Evolutionary conservation across 2,888 invertebrate species (phyloP), one percentile per base, ranked within the genome.

Genomic region (Branchipolynoe longqiensis): DNA sequence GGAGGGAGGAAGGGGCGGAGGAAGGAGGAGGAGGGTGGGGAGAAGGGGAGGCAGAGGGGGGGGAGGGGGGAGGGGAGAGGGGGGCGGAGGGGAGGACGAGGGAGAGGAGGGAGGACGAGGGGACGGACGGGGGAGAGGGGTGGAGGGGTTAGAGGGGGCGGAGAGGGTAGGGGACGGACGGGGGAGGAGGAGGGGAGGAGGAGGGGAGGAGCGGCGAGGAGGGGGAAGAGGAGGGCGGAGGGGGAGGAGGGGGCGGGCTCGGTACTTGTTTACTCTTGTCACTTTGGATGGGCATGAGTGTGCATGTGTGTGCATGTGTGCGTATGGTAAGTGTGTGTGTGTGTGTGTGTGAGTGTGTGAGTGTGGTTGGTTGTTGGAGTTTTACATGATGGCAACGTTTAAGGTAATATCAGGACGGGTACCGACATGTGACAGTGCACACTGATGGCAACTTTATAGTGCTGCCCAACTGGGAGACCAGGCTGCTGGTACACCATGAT

Each of bases 1-100:
- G 28, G n/a, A 62, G 62, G n/a, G 62, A n/a, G 8, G 28, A 36
- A 33, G 69, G 69, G 14, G 36, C 33, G 36, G 69, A 36, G 33
- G 69, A 18, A 33, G 69, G 69, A 69, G 36, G 25, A 31, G 69
- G 69, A 69, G 69, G 69, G 6, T 6, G 69, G n/a, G 69, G 69
- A 33, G 62, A 25, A 28, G 62, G 62, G n/a, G 62, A 62, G n/a
- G 62, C 14, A 62, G 62, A 25, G n/a, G 62, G 12, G n/a, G 62
- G 62, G n/a, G 12, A 8, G n/a, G 62, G 62, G n/a, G 62, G n/a
- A n/a, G 62, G n/a, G n/a, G 62, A 62, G 62, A 25, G n/a, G 62
- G 12, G n/a, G 62, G 62, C 8, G 12, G n/a, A 62, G 62, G 62
- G n/a, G 62, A 28, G 28, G 62, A 28, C 8, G n/a, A 28, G n/a